Percentiles rank a stretch among this genome's conserved stretches.
phyloP scores from a whole-genome alignment of 2,797 vertebrate genomes.

The Hafferia zeledoni region DNA sequence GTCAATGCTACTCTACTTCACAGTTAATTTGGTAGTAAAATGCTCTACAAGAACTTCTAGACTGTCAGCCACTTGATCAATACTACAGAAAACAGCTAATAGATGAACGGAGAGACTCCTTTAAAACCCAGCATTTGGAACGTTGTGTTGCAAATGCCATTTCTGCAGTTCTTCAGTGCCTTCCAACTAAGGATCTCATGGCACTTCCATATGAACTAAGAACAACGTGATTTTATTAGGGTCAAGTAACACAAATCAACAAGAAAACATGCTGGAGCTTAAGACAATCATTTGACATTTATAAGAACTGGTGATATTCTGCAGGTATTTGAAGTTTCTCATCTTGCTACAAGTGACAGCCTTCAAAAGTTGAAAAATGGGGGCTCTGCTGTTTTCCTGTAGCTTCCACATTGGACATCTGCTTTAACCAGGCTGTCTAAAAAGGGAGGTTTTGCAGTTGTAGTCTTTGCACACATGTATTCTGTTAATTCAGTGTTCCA shows the following conservation, averaged over 20 bases:
- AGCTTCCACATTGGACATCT: not conserved
- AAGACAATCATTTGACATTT: conserved; percentile 8
- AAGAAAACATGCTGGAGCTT: conserved; percentile 28
- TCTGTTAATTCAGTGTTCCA: conserved; percentile 6
- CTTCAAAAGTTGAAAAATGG: not conserved
- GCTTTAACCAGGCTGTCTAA: not conserved
- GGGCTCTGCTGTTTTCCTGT: conserved; percentile 7
- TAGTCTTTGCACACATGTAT: not conserved
- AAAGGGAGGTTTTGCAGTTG: not conserved
- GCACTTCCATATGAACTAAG: conserved; percentile 47
- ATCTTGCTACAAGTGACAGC: not conserved
- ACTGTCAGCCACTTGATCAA: conserved; percentile 41
- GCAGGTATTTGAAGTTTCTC: conserved; percentile 7
- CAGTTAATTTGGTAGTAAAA: conserved; percentile 70
- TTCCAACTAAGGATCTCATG: not conserved
- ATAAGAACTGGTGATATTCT: not conserved
- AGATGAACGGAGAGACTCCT: not conserved
- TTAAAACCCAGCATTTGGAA: not conserved
- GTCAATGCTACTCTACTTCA: conserved; percentile 69
- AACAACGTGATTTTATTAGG: conserved; percentile 6
- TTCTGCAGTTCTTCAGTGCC: conserved; percentile 37
- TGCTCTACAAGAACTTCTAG: conserved; percentile 46
- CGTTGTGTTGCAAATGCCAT: not conserved
- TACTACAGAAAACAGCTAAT: conserved; percentile 9
- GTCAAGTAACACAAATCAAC: conserved; percentile 26